These are phyloP conservation scores for Chelonus insularis DNA, from an alignment of 1,140 invertebrate species.

Conservation along the genomic window DNA sequence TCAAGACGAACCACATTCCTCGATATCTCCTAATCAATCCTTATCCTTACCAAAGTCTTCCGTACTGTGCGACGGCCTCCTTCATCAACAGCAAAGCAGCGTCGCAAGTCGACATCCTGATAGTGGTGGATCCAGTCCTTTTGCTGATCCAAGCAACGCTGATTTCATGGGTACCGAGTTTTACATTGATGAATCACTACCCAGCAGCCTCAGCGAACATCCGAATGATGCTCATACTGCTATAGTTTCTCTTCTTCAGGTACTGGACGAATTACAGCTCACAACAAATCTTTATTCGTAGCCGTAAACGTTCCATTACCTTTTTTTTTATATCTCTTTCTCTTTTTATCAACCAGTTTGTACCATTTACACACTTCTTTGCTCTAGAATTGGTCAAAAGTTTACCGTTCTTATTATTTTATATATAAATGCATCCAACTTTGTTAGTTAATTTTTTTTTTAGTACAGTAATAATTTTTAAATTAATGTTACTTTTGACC, in stretches of 20 bases:
- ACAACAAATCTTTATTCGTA: conserved; percentile 49
- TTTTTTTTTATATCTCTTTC: conserved; percentile 26
- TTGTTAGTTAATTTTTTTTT: too few relatives aligned
- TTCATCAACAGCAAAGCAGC: conserved; percentile 35
- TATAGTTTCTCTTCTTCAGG: conserved; percentile 69
- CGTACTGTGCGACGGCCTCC: conserved; percentile 49
- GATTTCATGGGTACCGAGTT: conserved; percentile 80
- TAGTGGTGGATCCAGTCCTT: conserved; percentile 50
- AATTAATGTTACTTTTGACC: too few relatives aligned
- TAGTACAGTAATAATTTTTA: too few relatives aligned
- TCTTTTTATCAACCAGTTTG: conserved; percentile 13
- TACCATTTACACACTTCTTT: too few relatives aligned
- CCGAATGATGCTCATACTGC: conserved; percentile 66
- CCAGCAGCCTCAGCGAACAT: conserved; percentile 67
- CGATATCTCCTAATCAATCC: conserved; percentile 30
- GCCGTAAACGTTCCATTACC: conserved; percentile 50
- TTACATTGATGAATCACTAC: conserved; percentile 84
- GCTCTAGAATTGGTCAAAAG: conserved; percentile 26
- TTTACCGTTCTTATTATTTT: too few relatives aligned
- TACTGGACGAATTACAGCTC: conserved; percentile 58
- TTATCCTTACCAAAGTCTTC: conserved; percentile 29
- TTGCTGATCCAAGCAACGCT: conserved; percentile 44
- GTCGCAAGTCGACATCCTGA: conserved; percentile 34
- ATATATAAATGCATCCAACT: too few relatives aligned
- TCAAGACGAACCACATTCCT: conserved; percentile 42